Evolutionary conservation across 1,140 invertebrate species (phyloP).

Genomic region (Orchestia grillus): DNA sequence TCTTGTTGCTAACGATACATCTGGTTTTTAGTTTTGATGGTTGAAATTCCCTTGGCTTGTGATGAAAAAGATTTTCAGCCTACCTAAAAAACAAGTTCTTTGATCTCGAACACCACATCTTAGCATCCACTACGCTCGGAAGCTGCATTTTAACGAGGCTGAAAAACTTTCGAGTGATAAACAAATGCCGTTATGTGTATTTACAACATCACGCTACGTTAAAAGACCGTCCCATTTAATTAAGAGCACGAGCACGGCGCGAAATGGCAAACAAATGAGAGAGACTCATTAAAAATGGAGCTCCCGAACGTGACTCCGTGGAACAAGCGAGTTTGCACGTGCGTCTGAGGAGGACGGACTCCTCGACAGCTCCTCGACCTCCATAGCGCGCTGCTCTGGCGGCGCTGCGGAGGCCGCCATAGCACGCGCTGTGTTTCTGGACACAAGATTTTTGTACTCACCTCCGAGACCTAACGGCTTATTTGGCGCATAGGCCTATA

Average conservation of each 20-base stretch:
- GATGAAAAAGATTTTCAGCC: background rate
- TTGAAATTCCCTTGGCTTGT: background rate
- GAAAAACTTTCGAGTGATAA: background rate
- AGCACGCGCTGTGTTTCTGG: background rate
- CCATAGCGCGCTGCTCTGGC: background rate
- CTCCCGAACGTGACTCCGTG: background rate
- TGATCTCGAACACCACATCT: background rate
- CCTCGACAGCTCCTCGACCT: background rate
- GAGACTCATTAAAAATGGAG: background rate
- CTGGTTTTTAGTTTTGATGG: background rate
- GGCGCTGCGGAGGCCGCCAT: background rate
- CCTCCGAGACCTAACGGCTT: background rate
- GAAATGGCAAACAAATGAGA: background rate
- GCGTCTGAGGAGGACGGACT: background rate
- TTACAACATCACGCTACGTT: background rate
- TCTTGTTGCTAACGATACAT: background rate
- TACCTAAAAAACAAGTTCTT: background rate
- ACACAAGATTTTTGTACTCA: background rate
- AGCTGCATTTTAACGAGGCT: background rate
- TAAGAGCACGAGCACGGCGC: background rate
- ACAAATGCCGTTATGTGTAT: background rate
- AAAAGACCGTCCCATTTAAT: background rate
- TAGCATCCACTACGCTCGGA: background rate
- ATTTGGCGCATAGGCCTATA: background rate
- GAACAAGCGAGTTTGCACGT: background rate